Evolutionary conservation across 2,797 vertebrate genomes (phyloP).

Genomic region (Geotrypetes seraphini): DNA sequence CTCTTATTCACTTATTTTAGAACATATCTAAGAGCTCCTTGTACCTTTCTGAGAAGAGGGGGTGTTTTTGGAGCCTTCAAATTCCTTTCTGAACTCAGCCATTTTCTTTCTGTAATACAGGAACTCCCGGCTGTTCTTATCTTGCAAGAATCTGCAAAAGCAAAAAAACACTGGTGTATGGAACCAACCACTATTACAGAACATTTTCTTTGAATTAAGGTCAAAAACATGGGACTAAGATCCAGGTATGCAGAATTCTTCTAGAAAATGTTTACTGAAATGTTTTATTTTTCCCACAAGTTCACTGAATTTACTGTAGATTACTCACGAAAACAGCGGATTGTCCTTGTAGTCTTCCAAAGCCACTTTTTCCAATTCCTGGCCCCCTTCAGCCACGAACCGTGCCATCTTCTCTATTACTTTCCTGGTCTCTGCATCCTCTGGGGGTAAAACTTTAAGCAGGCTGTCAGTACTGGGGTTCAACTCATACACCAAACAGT

Average conservation of each 20-base stretch:
- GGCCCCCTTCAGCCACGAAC: slow-evolving; percentile 90
- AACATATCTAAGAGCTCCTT: neutral
- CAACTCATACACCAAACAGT: slow-evolving; percentile 63
- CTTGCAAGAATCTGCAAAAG: slow-evolving; percentile 77
- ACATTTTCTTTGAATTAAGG: too few relatives aligned
- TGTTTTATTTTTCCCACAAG: too few relatives aligned
- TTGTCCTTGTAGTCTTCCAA: slow-evolving; percentile 90
- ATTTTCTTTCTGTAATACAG: slow-evolving; percentile 92
- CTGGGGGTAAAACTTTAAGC: slow-evolving; percentile 99
- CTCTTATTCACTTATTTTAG: slow-evolving; percentile 1
- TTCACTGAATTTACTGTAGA: too few relatives aligned
- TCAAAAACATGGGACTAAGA: too few relatives aligned
- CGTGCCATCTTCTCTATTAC: slow-evolving; percentile 92
- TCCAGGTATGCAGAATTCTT: too few relatives aligned
- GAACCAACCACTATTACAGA: too few relatives aligned
- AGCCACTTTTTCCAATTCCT: slow-evolving; percentile 83
- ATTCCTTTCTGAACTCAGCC: slow-evolving; percentile 68
- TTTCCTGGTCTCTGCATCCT: slow-evolving; percentile 80
- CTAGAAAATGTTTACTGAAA: too few relatives aligned
- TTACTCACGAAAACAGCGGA: slow-evolving; percentile 84
- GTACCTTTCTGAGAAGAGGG: slow-evolving; percentile 53
- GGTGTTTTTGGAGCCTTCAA: slow-evolving; percentile 41
- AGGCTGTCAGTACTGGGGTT: slow-evolving; percentile 89
- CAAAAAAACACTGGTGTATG: too few relatives aligned
- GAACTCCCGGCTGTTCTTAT: slow-evolving; percentile 83